Base-by-base conservation (phyloP, 2,888 invertebrate species). In the Eristalis arbustorum region DNA sequence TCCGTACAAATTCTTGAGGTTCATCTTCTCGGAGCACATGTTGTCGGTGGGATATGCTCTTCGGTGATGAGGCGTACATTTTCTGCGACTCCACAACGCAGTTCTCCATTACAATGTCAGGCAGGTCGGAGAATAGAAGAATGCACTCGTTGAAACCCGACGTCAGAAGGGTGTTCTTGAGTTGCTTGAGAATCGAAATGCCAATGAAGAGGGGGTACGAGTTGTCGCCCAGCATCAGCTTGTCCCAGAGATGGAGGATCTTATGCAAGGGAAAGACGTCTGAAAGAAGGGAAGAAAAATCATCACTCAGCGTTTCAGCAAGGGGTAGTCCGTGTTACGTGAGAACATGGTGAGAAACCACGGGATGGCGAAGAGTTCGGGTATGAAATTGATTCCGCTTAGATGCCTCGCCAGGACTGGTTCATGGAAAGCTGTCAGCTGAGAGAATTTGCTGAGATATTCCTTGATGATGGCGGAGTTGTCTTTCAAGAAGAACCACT, bases 341-440 rank as follows among this genome's bases (percentile, higher is more conserved):
- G 98, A 98, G 93, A 98, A 99, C 97, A 99, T 98, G 6, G 99
- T 99, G 42, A 99, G 94, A 92, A 99, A 99, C 99, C 99, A 99
- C 0, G 99, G 99, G 92, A 99, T 99, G 23, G 99, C 98, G 93
- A 99, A 99, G 18, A 99, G 94, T 93, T 99, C 99, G 0, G 99
- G 99, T 89, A 97, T 98, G 92, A 99, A 99, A 91, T 96, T 97
- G 89, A 99, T 99, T 18, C 96, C 96, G 90, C 96, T 95, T 66
- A 99, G 94, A 93, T 99, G 99, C 91, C 97, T 97, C 1, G 98
- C 97, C 79, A 99, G 93, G 79, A 95, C 94, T 0, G 99, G 98
- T 92, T 99, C 99, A 91, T 99, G 98, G 93, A 98, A 99, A 56
- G 98, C 97, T 62, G 98, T 96, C 90, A 99, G 94, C 91, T 99